A percentile compares a stretch with the other conserved stretches of the same genome.
Evolutionary conservation across 2,113 vertebrate genomes (phyloP).

Genomic region (Thunnus thynnus): DNA sequence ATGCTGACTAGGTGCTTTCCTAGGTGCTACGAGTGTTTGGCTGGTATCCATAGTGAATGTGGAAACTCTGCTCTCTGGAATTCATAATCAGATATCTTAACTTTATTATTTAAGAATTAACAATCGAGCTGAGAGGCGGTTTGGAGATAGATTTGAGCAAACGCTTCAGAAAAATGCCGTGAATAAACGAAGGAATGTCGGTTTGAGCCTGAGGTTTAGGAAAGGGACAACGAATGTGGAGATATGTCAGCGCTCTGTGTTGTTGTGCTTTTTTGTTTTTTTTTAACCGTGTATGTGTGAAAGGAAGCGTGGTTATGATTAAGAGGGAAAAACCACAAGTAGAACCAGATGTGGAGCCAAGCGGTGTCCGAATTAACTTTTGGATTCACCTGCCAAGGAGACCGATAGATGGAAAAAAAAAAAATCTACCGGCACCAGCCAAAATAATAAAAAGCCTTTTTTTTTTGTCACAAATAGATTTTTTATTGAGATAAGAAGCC

Average conservation of each 20-base stretch:
- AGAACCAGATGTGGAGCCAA: slow-evolving; percentile 11
- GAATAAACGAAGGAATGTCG: not conserved
- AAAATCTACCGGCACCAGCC: no score
- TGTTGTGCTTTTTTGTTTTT: not conserved
- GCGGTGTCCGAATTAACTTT: no score
- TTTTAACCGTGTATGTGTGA: no score
- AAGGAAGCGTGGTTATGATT: slow-evolving; percentile 18
- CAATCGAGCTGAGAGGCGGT: not conserved
- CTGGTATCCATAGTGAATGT: not conserved
- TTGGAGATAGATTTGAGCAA: not conserved
- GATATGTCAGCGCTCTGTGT: not conserved
- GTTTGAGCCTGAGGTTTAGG: not conserved
- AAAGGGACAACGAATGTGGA: not conserved
- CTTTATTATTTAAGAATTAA: not conserved
- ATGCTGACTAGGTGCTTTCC: no score
- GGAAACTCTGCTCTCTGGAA: not conserved
- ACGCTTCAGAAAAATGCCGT: not conserved
- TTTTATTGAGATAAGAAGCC: no score
- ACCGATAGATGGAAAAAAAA: no score
- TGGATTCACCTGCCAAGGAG: no score
- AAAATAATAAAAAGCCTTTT: no score
- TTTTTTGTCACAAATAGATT: no score
- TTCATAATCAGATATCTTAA: not conserved
- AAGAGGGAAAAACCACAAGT: not conserved
- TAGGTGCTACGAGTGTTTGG: not conserved